Evolutionary conservation across 1,140 invertebrate genomes (phyloP), one percentile per base, ranked within the genome.

Genomic region (Patella vulgata): DNA sequence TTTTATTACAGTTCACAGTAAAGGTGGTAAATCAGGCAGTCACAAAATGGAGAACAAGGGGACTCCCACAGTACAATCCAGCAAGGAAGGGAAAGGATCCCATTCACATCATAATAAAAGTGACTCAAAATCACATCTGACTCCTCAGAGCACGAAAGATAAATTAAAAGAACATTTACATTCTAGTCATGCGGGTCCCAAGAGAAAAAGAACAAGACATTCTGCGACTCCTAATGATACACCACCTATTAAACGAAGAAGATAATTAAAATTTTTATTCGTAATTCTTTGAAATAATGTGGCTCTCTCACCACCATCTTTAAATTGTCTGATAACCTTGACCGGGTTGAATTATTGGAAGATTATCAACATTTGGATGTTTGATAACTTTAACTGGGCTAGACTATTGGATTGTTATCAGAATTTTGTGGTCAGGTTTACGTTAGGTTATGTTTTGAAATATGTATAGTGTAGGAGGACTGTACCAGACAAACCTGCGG

Each of bases 191-290:
- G 68, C 69, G 31, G 75, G 76, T n/a, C 75, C 79, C 17, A 81
- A 81, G 40, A 57, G 79, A 36, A 81, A 81, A 68, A 57, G 79
- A 31, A 81, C 77, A 3, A 51, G 79, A 31, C 59, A 77, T 60
- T 74, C 78, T 23, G 74, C 72, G 5, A 76, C 74, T n/a, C 71
- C 74, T 5, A 67, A 70, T 33, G 70, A 70, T 11, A 67, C 74
- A 19, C 59, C 66, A n/a, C 17, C 66, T 1, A 44, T 40, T 1
- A 76, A 70, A 62, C 40, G 71, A 23, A 60, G 71, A 58, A 67
- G 71, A 58, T 71, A 63, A 72, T n/a, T n/a, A n/a, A n/a, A n/a
- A n/a, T n/a, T n/a, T n/a, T n/a, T n/a, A n/a, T n/a, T n/a, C n/a
- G n/a, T n/a, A n/a, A n/a, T n/a, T n/a, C n/a, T n/a, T n/a, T n/a